Conservation (phyloP, 2,888 invertebrate genomes). For the Catotricha subobsoleta region DNA sequence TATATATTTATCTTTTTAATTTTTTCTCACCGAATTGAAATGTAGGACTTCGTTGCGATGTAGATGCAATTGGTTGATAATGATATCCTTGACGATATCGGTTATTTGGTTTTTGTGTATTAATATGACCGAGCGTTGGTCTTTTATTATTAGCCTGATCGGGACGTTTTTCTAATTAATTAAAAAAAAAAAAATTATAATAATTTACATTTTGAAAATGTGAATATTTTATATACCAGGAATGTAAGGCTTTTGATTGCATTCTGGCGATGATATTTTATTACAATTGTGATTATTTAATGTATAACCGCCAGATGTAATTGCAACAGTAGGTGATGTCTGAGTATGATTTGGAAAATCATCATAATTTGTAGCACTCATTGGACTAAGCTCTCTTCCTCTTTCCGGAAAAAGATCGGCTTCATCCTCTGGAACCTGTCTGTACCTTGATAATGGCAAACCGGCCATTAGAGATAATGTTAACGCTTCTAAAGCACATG, state of each 20-base stretch:
- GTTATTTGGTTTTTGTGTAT: slow-evolving; percentile 29
- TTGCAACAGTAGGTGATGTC: too few species aligned
- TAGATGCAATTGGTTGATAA: slow-evolving; percentile 33
- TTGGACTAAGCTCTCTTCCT: slow-evolving; percentile 31
- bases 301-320: neutral
- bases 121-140: slow-evolving; percentile 30
- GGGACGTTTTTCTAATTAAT: slow-evolving; percentile 28
- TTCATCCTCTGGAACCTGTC: slow-evolving; percentile 43
- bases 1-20: neutral
- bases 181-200: slow-evolving; percentile 3
- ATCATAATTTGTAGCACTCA: slow-evolving; percentile 26
- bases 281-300: slow-evolving; percentile 8
- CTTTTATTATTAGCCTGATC: slow-evolving; percentile 31
- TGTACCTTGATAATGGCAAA: slow-evolving; percentile 36
- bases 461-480: slow-evolving; percentile 38
- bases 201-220: too few species aligned
- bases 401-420: slow-evolving; percentile 37
- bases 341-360: slow-evolving; percentile 25
- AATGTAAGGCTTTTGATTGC: slow-evolving; percentile 33
- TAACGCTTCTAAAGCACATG: slow-evolving; percentile 41
- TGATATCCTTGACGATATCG: slow-evolving; percentile 32
- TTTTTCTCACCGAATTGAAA: slow-evolving; percentile 26
- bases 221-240: slow-evolving; percentile 21
- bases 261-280: slow-evolving; percentile 27
- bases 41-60: slow-evolving; percentile 35